Evolutionary conservation across 2,113 vertebrate species (phyloP), one percentile per base, ranked within the genome.

Genomic region (Falcunculus frontatus): DNA sequence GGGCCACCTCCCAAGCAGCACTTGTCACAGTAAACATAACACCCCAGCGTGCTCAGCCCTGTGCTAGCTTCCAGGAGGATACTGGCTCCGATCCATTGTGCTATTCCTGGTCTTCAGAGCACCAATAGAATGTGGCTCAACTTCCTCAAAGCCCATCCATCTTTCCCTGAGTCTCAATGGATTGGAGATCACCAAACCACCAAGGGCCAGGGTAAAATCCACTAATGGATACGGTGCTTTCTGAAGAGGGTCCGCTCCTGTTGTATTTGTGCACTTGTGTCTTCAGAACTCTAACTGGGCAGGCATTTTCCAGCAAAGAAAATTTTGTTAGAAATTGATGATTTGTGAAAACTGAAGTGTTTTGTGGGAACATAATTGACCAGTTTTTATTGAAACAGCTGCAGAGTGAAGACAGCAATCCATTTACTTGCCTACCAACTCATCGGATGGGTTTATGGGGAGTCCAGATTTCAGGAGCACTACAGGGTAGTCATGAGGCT

Each of bases 201-300:
- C 6, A 8, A 64, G 16, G 53, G 17, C 14, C 32, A 9, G 42
- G 16, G 27, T 77, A 49, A 90, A 76, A 35, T 7, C 27, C 0
- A 0, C 10, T 33, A 6, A 9, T 6, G 4, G 19, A 4, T 22
- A 26, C 0, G 0, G 39, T 0, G 0, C n/a, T 53, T 52, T 82
- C 44, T 41, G 21, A 47, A 41, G n/a, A 55, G 39, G 8, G 15
- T 30, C 35, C 1, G 1, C 11, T 52, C 50, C 30, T 37, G 1
- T 9, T 12, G 5, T n/a, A 1, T 44, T n/a, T 75, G 26, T 60
- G 26, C 30, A 5, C 4, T 49, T 65, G 20, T 52, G 33, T 47
- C 35, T 74, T 67, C 68, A 60, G 52, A 79, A 42, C 52, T 78
- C 5, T 22, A 39, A 4, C 8, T 2, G 9, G 30, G 49, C 11